Percentiles rank a stretch among this genome's conserved stretches.
These are phyloP conservation scores for Drosophila asahinai DNA, from an alignment of 1,140 invertebrate genomes.

Conservation along the genomic window DNA sequence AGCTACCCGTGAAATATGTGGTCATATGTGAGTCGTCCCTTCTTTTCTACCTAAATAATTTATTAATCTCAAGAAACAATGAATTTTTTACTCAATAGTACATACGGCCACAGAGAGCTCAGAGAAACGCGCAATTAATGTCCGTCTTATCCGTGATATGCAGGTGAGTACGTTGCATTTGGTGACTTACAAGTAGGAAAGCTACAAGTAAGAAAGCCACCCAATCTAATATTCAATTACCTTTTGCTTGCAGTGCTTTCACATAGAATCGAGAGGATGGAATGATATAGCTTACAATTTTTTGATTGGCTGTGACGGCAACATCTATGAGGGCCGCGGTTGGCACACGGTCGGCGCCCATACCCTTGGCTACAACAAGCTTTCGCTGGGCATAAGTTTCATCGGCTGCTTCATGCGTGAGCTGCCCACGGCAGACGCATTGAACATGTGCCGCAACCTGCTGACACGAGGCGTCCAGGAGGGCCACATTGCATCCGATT, in stretches of 20 bases:
- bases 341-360: constrained; percentile 89
- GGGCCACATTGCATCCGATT: constrained; percentile 85
- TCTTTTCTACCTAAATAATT: neutral
- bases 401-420: constrained; percentile 87
- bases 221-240: neutral
- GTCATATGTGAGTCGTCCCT: constrained; percentile 74
- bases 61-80: neutral
- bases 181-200: neutral
- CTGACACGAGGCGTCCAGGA: constrained; percentile 84
- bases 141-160: constrained; percentile 84
- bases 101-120: constrained; percentile 86
- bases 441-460: constrained; percentile 81
- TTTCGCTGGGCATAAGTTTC: constrained; percentile 88
- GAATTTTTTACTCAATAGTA: constrained; percentile 51
- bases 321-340: constrained; percentile 88
- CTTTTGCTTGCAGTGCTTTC: constrained; percentile 85
- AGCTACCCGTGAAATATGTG: constrained; percentile 79
- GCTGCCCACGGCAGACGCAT: constrained; percentile 71
- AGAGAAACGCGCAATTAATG: constrained; percentile 83
- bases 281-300: constrained; percentile 89
- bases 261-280: constrained; percentile 86
- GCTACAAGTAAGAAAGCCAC: too few relatives aligned
- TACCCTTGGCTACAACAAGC: constrained; percentile 88
- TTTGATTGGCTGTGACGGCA: constrained; percentile 89
- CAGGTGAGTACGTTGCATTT: constrained; percentile 66